Conservation (phyloP, 1,140 invertebrate genomes). For the Arion vulgaris region DNA sequence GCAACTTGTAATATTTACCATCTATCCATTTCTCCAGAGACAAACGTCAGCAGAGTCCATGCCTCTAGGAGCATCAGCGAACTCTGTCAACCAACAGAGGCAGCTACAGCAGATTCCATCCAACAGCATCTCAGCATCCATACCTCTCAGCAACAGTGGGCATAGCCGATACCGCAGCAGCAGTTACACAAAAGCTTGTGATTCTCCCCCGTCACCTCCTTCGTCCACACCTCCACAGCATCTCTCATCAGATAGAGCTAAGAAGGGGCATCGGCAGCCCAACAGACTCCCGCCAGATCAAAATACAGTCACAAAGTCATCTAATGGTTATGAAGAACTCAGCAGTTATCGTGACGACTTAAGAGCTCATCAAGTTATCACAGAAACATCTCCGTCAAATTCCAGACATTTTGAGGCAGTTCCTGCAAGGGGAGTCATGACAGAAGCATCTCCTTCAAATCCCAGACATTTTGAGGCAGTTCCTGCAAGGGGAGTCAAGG, state of each 20-base stretch:
- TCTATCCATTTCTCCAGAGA: neutral
- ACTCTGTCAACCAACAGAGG: conserved; percentile 30
- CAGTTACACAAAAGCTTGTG: conserved; percentile 62
- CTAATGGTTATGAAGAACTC: neutral
- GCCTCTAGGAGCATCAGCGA: conserved; percentile 40
- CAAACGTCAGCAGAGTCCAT: conserved; percentile 12
- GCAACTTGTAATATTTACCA: too few relatives aligned
- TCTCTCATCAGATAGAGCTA: neutral
- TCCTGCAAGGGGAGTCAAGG: neutral
- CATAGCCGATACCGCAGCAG: conserved; percentile 57
- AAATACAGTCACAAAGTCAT: neutral
- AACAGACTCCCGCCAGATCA: neutral
- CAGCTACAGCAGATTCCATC: conserved; percentile 37
- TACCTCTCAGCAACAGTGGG: conserved; percentile 47
- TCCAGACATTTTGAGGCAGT: neutral
- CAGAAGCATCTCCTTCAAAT: neutral
- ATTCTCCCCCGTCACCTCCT: conserved; percentile 40
- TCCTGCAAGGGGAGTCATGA: neutral
- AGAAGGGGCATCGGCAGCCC: neutral
- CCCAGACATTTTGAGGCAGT: neutral
- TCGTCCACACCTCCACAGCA: conserved; percentile 2
- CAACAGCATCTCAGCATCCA: conserved; percentile 40
- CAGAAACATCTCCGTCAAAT: neutral
- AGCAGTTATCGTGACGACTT: neutral
- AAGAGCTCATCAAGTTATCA: neutral